Evolutionary conservation across 1,140 invertebrate species (phyloP).

Genomic region (Phortica variegata): DNA sequence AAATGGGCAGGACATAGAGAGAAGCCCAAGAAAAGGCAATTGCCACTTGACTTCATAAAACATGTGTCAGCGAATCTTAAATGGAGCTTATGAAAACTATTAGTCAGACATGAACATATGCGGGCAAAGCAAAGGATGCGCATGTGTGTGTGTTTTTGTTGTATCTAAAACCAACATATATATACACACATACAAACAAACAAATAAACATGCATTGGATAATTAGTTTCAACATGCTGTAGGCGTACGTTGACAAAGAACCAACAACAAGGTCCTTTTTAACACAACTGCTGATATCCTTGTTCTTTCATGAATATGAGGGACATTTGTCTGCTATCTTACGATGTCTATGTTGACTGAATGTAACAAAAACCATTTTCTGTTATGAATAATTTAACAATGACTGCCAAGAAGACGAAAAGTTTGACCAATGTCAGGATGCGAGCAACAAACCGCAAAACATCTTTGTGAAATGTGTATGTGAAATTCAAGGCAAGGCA

Average conservation of each 20-base stretch:
- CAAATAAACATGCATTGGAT: slow-evolving; percentile 26
- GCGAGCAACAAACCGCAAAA: no score
- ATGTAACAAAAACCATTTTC: no score
- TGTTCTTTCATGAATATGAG: no score
- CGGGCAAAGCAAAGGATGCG: slow-evolving; percentile 14
- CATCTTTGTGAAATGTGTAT: slow-evolving; percentile 15
- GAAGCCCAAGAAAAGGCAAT: slow-evolving; percentile 1
- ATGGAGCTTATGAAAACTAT: slow-evolving; percentile 57
- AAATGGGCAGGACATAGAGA: slow-evolving; percentile 22
- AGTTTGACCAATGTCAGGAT: no score
- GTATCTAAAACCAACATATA: slow-evolving; percentile 18
- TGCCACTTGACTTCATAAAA: slow-evolving; percentile 34
- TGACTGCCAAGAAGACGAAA: no score
- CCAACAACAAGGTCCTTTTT: no score
- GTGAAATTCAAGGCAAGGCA: slow-evolving; percentile 21
- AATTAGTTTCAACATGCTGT: no score
- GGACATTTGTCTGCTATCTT: no score
- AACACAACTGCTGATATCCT: no score
- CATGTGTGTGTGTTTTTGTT: slow-evolving; percentile 17
- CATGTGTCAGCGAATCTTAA: slow-evolving; percentile 57
- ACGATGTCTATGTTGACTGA: no score
- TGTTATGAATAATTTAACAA: no score
- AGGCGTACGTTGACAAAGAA: no score
- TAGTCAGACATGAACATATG: slow-evolving; percentile 20
- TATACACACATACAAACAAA: slow-evolving; percentile 12